Base-by-base conservation (phyloP, 2,113 vertebrate species). In the Saccopteryx leptura region DNA sequence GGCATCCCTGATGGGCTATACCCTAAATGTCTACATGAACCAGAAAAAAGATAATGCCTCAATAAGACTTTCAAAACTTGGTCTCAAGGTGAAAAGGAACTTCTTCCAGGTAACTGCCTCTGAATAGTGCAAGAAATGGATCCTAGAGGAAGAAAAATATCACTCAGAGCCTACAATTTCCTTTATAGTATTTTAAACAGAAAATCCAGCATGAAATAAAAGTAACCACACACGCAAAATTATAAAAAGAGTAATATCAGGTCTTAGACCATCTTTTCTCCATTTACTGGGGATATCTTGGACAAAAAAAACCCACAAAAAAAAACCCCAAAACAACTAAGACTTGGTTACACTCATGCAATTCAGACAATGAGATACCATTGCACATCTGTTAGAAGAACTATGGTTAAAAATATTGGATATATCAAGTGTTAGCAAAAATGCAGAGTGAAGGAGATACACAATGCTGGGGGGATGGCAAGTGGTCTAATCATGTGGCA, bases 231-330 rank as follows among this genome's bases (percentile, higher is more conserved):
- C 39, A 88, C 46, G 46, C 10, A 33, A 76, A 92, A 61, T 33
- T 78, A 69, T 76, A 60, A 92, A 88, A 69, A 46, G 61, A 83
- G 50, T 87, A 76, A 60, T 90, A 76, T 69, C 19, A 48, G 54
- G 19, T 4, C 69, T 88, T 50, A 88, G 46, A 88, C 52, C 28
- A 39, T 65, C 33, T 75, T 75, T 81, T 82, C 23, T 75, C 28
- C 18, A 60, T 68, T 71, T 60, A 81, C 39, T 19, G 17, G 60
- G n/a, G 39, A 74, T 87, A 9, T 21, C 33, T 68, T 17, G 65
- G 39, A 66, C 50, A 87, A n/a, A 85, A 87, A 81, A 28, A 66
- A 39, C 39, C 3, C 39, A 39, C 39, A 39, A 39, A 39, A 39
- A 39, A 39, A 39, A 2, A 39, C 39, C 39, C 39, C 39, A 39